Evolutionary conservation across 2,113 vertebrate species (phyloP), one percentile per base, ranked within the genome.

Genomic region (Charadrius vociferus): DNA sequence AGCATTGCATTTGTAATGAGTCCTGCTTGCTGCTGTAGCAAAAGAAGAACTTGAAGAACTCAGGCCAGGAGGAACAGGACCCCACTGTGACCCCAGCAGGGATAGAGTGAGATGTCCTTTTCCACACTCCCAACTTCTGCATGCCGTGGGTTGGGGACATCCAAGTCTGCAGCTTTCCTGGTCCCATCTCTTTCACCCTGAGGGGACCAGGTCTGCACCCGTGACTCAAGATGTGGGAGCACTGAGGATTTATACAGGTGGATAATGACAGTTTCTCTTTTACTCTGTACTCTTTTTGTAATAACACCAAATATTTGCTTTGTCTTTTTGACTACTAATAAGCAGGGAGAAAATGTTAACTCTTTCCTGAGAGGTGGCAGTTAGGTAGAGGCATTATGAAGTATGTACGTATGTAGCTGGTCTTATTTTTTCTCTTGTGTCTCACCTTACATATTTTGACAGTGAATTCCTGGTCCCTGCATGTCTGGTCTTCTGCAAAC

Each of bases 51-150:
- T 43, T 15, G 47, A 85, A 79, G 11, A 43, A 5, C 61, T 82
- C 52, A 37, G 47, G 17, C 24, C 26, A 53, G 1, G 7, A 0
- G 0, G 41, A 71, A 6, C 4, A n/a, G 26, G 17, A 63, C 5
- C 8, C 21, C 34, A 6, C 10, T 56, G 27, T 52, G 20, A 52
- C 36, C 47, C 32, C 32, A 79, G 9, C 18, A 85, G 59, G 29
- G 19, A 29, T 22, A 71, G 16, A 12, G 10, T 70, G 49, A 87
- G 37, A 43, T 12, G 26, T 58, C 27, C 45, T 29, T 78, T 71
- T 34, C 23, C 36, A 5, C 2, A 1, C 7, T 62, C 39, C n/a
- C 61, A 68, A 1, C 8, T 43, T 61, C 73, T 80, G n/a, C 12
- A 12, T 39, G 20, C 34, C 21, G 29, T 1, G 2, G 14, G 10